Conservation (phyloP, 2,113 vertebrate species). For the Gadus macrocephalus region DNA sequence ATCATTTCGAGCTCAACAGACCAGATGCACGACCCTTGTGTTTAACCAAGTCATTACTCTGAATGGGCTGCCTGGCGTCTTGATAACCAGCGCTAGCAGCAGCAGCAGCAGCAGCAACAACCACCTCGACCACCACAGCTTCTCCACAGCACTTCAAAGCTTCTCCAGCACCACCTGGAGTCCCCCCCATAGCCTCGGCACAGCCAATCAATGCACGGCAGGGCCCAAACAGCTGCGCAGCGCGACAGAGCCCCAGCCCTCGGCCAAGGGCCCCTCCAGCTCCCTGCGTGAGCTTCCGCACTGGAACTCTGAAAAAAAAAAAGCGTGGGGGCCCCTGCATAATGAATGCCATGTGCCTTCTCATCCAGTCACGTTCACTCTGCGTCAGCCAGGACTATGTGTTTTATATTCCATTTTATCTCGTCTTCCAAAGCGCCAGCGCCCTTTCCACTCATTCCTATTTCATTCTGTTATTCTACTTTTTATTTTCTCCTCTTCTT, state of each 20-base stretch:
- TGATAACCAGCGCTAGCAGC: too few species aligned
- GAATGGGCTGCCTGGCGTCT: too few species aligned
- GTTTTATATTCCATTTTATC: slow-evolving; percentile 75
- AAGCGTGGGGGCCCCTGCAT: slow-evolving; percentile 59
- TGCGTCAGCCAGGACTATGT: slow-evolving; percentile 60
- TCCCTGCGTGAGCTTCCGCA: slow-evolving; percentile 46
- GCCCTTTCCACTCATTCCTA: slow-evolving; percentile 30
- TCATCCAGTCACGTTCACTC: slow-evolving; percentile 66
- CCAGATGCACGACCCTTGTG: too few species aligned
- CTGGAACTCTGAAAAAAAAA: slow-evolving; percentile 57
- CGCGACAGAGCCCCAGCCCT: slow-evolving; percentile 39
- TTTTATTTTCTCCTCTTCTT: slow-evolving; percentile 5
- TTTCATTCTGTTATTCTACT: slow-evolving; percentile 10
- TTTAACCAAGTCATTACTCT: too few species aligned
- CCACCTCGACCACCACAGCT: too few species aligned
- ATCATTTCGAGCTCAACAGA: too few species aligned
- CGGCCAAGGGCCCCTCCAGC: slow-evolving; percentile 44
- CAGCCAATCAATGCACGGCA: slow-evolving; percentile 46
- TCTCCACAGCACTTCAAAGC: slow-evolving; percentile 26
- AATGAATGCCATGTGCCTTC: slow-evolving; percentile 74
- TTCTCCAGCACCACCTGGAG: slow-evolving; percentile 40
- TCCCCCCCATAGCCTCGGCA: slow-evolving; percentile 23
- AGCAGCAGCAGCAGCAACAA: too few species aligned
- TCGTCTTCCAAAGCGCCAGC: slow-evolving; percentile 42
- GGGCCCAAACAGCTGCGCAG: slow-evolving; percentile 37